Conservation (phyloP, 2,797 vertebrate genomes). For the Oryzias dopingdopingensis region DNA sequence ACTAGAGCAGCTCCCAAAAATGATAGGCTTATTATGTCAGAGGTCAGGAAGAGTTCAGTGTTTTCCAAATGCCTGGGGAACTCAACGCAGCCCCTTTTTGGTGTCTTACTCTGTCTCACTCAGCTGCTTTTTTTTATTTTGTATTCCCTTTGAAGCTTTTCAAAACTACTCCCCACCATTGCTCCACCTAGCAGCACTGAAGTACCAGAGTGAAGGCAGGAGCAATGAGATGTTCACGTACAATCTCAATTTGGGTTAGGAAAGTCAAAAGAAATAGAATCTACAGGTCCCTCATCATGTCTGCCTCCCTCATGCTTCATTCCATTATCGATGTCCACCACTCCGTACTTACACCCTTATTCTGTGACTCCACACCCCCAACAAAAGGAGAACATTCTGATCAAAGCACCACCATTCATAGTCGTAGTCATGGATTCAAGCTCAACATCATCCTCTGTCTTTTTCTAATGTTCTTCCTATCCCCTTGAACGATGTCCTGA, state of each 20-base stretch:
- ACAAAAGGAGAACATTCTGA: slow-evolving; percentile 53
- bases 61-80: slow-evolving; percentile 64
- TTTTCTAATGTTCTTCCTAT: slow-evolving; percentile 46
- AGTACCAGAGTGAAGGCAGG: slow-evolving; percentile 66
- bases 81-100: slow-evolving; percentile 59
- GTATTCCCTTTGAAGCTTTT: slow-evolving; percentile 44
- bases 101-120: slow-evolving; percentile 33
- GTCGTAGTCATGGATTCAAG: slow-evolving; percentile 47
- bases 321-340: slow-evolving; percentile 52
- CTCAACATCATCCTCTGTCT: slow-evolving; percentile 44
- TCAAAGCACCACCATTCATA: slow-evolving; percentile 61
- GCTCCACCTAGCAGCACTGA: slow-evolving; percentile 59
- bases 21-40: slow-evolving; percentile 79
- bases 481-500: slow-evolving; percentile 64
- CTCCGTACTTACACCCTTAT: slow-evolving; percentile 35
- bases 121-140: slow-evolving; percentile 54
- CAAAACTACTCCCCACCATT: slow-evolving; percentile 1
- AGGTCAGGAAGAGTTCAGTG: slow-evolving; percentile 74
- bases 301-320: slow-evolving; percentile 46
- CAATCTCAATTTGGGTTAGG: slow-evolving; percentile 75
- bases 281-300: slow-evolving; percentile 69
- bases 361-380: slow-evolving; percentile 34
- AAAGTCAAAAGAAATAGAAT: slow-evolving; percentile 76
- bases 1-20: slow-evolving; percentile 63
- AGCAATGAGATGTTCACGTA: slow-evolving; percentile 72